phyloP scores from a whole-genome alignment of 1,140 invertebrate species.

The Drosophila grimshawi region DNA sequence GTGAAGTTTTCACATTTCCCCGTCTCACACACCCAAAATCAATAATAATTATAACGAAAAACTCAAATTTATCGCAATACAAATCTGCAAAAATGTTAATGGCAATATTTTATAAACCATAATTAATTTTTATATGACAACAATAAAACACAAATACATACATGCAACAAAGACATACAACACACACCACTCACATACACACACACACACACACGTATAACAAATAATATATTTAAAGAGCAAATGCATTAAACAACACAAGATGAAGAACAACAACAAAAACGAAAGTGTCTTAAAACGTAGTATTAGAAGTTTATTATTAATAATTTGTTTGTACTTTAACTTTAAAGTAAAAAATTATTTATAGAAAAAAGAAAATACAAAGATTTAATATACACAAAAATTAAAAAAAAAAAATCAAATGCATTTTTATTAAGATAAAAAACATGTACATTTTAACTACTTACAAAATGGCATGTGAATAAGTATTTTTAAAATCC shows the following conservation, averaged over 20 bases:
- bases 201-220: slow-evolving; percentile 48
- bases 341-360: slow-evolving; percentile 80
- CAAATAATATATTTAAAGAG: slow-evolving; percentile 61
- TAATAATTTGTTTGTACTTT: slow-evolving; percentile 81
- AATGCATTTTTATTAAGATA: no score
- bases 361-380: slow-evolving; percentile 83
- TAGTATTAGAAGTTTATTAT: slow-evolving; percentile 83
- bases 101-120: slow-evolving; percentile 64
- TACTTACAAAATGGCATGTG: no score
- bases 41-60: slow-evolving; percentile 47
- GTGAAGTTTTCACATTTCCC: slow-evolving; percentile 44
- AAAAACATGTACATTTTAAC: no score
- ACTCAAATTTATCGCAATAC: slow-evolving; percentile 27
- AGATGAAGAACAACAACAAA: slow-evolving; percentile 79
- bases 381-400: slow-evolving; percentile 83
- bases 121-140: slow-evolving; percentile 64
- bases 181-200: slow-evolving; percentile 22
- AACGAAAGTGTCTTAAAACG: slow-evolving; percentile 83
- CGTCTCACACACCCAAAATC: slow-evolving; percentile 45
- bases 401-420: slow-evolving; percentile 55
- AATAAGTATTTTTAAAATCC: no score
- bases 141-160: slow-evolving; percentile 41
- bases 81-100: slow-evolving; percentile 52
- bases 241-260: slow-evolving; percentile 74
- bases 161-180: slow-evolving; percentile 54